phyloP scores from a whole-genome alignment of 1,140 invertebrate species.

The Agrilus planipennis region DNA sequence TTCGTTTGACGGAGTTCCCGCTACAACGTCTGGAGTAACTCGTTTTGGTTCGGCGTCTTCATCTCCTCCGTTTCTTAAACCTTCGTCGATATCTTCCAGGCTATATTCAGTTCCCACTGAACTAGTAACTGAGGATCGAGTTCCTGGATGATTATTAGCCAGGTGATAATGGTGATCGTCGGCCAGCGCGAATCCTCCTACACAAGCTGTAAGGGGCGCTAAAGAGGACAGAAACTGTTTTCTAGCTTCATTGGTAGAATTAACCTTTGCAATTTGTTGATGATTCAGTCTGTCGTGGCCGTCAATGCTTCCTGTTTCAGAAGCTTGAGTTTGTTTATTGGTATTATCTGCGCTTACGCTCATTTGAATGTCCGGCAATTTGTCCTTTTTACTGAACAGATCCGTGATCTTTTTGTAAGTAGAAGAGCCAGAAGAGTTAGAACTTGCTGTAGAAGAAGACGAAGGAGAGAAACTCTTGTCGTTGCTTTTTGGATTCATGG shows the following conservation, averaged over 20 bases:
- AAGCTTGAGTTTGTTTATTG: slow-evolving; percentile 27
- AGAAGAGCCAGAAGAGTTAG: slow-evolving; percentile 41
- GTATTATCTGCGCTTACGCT: slow-evolving; percentile 5
- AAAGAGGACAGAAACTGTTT: slow-evolving; percentile 64
- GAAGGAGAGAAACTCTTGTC: slow-evolving; percentile 44
- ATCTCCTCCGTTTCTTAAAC: slow-evolving; percentile 34
- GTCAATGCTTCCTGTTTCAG: slow-evolving; percentile 45
- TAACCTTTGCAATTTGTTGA: slow-evolving; percentile 16
- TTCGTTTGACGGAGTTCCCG: slow-evolving; percentile 48
- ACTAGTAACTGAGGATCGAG: slow-evolving; percentile 38
- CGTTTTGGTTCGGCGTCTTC: slow-evolving; percentile 34
- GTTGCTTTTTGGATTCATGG: slow-evolving; percentile 13
- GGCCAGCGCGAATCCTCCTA: slow-evolving; percentile 44
- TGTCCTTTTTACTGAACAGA: slow-evolving; percentile 44
- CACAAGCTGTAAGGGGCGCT: slow-evolving; percentile 61
- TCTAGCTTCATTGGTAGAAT: slow-evolving; percentile 38
- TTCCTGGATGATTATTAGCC: slow-evolving; percentile 33
- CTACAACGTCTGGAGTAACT: slow-evolving; percentile 60
- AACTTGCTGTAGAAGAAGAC: slow-evolving; percentile 39
- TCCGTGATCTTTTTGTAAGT: slow-evolving; percentile 58
- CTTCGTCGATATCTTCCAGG: slow-evolving; percentile 54
- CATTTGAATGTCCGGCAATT: slow-evolving; percentile 26
- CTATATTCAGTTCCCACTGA: slow-evolving; percentile 45
- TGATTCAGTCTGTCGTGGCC: slow-evolving; percentile 18
- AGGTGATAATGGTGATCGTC: slow-evolving; percentile 52